These are phyloP conservation scores for Tragelaphus scriptus DNA, from an alignment of 2,113 vertebrate genomes.

Conservation along the genomic window DNA sequence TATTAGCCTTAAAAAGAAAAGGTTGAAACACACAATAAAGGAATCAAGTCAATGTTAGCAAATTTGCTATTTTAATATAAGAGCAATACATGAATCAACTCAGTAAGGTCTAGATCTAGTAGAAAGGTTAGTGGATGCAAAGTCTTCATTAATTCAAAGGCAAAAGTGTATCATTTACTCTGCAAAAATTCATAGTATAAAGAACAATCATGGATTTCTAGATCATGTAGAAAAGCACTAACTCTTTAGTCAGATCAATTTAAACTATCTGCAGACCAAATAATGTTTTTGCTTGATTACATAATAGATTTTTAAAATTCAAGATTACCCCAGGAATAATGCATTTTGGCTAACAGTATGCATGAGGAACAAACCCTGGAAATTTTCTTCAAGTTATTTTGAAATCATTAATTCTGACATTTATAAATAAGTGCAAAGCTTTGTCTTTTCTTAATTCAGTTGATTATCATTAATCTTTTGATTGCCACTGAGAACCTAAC, in stretches of 20 bases:
- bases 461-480: constrained; percentile 39
- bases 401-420: constrained; percentile 39
- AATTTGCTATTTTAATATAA: constrained; percentile 35
- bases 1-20: constrained; percentile 53
- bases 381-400: not conserved
- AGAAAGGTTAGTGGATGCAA: not conserved
- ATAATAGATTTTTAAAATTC: not conserved
- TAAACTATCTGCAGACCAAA: not conserved
- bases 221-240: not conserved
- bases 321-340: not conserved
- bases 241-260: not conserved
- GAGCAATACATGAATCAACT: not conserved
- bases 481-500: not conserved
- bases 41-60: constrained; percentile 18
- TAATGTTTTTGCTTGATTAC: constrained; percentile 23
- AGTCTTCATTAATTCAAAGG: not conserved
- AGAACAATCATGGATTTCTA: not conserved
- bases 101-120: not conserved
- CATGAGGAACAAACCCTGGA: not conserved
- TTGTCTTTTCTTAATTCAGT: constrained; percentile 25
- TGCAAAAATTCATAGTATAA: not conserved
- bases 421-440: constrained; percentile 13
- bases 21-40: not conserved
- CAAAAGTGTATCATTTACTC: not conserved
- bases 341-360: not conserved